Percentiles rank a stretch among this genome's conserved stretches.
phyloP scores from a whole-genome alignment of 2,888 invertebrate genomes.

The Chrysomela aeneicollis region DNA sequence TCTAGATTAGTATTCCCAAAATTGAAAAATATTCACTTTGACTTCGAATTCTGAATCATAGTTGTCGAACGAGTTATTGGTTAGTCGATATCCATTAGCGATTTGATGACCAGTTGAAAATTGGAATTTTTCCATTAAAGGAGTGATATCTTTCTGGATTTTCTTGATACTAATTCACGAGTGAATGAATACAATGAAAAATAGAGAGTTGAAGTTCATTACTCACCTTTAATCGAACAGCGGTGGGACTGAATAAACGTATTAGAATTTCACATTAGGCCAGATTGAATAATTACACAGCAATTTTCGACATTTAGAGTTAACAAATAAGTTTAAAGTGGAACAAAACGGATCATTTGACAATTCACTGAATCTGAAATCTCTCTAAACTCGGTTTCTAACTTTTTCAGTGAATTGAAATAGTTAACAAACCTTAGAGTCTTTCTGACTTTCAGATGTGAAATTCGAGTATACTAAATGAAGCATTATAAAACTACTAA shows the following conservation, averaged over 20 bases:
- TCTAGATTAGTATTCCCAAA: background rate
- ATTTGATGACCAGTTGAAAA: too few species aligned
- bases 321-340: background rate
- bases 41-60: too few species aligned
- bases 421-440: background rate
- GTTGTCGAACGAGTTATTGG: too few species aligned
- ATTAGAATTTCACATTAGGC: background rate
- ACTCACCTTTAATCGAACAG: background rate
- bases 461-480: background rate
- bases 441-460: background rate
- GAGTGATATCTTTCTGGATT: too few species aligned
- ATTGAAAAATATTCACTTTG: too few species aligned
- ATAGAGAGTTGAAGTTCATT: background rate
- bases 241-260: constrained; percentile 1
- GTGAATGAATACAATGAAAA: background rate
- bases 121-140: too few species aligned
- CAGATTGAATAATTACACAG: too few species aligned
- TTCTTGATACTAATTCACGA: too few species aligned
- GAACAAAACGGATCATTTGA: background rate
- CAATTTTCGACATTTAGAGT: background rate
- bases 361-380: background rate
- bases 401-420: background rate
- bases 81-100: too few species aligned
- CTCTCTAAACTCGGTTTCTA: background rate
- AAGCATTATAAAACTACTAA: background rate